These are phyloP conservation scores for Vannuccia rotundouncinata DNA, from an alignment of 2,888 invertebrate species.

Conservation along the genomic window DNA sequence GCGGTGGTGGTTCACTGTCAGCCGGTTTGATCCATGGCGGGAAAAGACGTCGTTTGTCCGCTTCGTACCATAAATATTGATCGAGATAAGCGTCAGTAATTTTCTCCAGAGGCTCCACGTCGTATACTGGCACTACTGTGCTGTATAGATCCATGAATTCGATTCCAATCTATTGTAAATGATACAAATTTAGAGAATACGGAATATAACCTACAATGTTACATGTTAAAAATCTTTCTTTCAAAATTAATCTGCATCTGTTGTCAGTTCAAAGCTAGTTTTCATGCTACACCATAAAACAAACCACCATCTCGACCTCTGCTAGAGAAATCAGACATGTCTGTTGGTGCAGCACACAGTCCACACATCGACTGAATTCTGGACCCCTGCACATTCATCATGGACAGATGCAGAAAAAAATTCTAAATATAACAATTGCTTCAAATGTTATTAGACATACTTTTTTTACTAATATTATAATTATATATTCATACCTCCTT, in stretches of 20 bases:
- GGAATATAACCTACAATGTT: no score
- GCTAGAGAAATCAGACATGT: neutral
- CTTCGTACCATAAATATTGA: conserved; percentile 95
- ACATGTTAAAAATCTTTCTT: no score
- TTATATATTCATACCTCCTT: conserved; percentile 92
- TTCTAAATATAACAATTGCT: no score
- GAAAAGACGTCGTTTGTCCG: conserved; percentile 88
- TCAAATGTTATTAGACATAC: no score
- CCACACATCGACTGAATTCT: neutral
- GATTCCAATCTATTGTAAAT: conserved; percentile 94
- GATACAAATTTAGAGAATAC: no score
- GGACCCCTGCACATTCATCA: conserved; percentile 29
- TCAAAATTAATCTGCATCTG: no score
- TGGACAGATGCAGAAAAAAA: no score
- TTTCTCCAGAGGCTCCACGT: conserved; percentile 96
- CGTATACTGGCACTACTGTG: conserved; percentile 95
- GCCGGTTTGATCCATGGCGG: conserved; percentile 99
- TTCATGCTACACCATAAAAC: neutral
- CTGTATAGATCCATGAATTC: conserved; percentile 99
- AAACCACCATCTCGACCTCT: conserved; percentile 16
- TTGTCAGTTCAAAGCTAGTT: conserved; percentile 10
- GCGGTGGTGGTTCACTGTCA: conserved; percentile 83
- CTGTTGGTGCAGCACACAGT: neutral
- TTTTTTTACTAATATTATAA: no score
- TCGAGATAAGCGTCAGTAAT: conserved; percentile 98